These are phyloP conservation scores for Simalia tracyae DNA, from an alignment of 2,797 vertebrate genomes.

Conservation along the genomic window DNA sequence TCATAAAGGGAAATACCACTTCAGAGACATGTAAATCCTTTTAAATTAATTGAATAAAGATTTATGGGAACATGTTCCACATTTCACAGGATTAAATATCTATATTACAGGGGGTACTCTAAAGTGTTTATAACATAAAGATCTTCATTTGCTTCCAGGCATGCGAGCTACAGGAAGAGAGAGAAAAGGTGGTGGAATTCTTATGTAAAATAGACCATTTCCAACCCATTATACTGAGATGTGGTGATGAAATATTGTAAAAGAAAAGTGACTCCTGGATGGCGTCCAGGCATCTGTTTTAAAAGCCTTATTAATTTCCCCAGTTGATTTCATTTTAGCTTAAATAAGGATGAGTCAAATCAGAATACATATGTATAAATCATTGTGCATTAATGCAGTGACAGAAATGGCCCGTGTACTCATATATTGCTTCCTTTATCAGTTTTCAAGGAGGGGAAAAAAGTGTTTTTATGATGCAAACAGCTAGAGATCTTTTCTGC, in stretches of 20 bases:
- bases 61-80: conserved; percentile 63
- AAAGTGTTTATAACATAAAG: conserved; percentile 61
- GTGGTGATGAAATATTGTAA: conserved; percentile 37
- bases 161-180: conserved; percentile 51
- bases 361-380: conserved; percentile 43
- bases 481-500: conserved; percentile 47
- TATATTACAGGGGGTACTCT: conserved; percentile 56
- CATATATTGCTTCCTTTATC: conserved; percentile 15
- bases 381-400: conserved; percentile 34
- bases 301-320: conserved; percentile 43
- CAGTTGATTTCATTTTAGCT: conserved; percentile 46
- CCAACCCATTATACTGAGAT: conserved; percentile 50
- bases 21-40: conserved; percentile 63
- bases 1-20: conserved; percentile 57
- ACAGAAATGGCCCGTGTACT: conserved; percentile 45
- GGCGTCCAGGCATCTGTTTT: conserved; percentile 35
- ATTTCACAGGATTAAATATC: conserved; percentile 64
- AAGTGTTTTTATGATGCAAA: conserved; percentile 48
- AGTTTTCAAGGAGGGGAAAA: conserved; percentile 24
- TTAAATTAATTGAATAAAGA: conserved; percentile 65
- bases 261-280: conserved; percentile 46
- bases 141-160: conserved; percentile 57
- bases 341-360: conserved; percentile 50
- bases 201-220: conserved; percentile 59
- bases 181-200: conserved; percentile 60